phyloP scores from a whole-genome alignment of 2,888 invertebrate genomes.

The Nomada fucata region DNA sequence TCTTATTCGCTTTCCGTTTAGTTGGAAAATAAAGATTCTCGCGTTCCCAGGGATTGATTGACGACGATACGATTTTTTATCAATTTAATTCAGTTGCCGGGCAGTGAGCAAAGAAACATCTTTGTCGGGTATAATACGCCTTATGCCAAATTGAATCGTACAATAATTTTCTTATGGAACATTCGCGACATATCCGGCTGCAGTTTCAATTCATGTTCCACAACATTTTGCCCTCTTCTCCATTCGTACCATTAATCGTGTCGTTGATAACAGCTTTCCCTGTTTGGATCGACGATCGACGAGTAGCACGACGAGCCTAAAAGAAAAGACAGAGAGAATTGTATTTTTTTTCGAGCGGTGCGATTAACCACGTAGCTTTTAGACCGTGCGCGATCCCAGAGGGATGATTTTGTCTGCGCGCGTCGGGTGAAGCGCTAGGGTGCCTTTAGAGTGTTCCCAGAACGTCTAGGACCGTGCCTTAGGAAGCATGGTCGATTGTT shows the following conservation, averaged over 20 bases:
- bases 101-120: no score
- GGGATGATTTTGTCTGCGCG: background rate
- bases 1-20: background rate
- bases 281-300: slow-evolving; percentile 19
- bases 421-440: slow-evolving; percentile 65
- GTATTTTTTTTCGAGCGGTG: slow-evolving; percentile 67
- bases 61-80: slow-evolving; percentile 31
- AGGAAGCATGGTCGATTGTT: slow-evolving; percentile 63
- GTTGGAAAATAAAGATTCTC: slow-evolving; percentile 64
- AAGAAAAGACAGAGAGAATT: slow-evolving; percentile 44
- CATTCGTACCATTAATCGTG: background rate
- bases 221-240: no score
- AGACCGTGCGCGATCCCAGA: background rate
- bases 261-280: background rate
- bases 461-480: slow-evolving; percentile 82
- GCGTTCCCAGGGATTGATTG: slow-evolving; percentile 69
- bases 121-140: no score
- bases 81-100: no score
- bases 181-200: no score
- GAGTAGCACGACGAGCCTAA: slow-evolving; percentile 20
- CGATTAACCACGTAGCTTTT: slow-evolving; percentile 53
- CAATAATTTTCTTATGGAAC: no score
- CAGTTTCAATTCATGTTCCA: no score
- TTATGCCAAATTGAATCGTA: no score
- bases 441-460: slow-evolving; percentile 79